Evolutionary conservation across 2,888 invertebrate genomes (phyloP).

Genomic region (Stenichneumon culpator): DNA sequence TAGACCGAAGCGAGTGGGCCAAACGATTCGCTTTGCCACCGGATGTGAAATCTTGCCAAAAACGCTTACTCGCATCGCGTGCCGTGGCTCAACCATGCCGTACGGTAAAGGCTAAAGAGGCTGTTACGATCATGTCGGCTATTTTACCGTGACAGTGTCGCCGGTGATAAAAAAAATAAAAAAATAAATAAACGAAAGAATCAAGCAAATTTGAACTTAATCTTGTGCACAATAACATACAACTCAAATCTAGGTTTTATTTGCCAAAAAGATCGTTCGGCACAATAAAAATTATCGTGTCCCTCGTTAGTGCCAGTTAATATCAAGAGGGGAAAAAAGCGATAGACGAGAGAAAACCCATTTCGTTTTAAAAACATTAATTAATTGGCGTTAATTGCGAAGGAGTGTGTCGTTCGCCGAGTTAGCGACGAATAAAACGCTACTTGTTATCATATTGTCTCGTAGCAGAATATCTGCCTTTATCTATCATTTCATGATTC

Average conservation of each 20-base stretch:
- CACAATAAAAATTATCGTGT: background rate
- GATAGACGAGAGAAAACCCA: constrained; percentile 1
- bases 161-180: background rate
- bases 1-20: constrained; percentile 55
- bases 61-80: constrained; percentile 64
- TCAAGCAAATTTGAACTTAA: background rate
- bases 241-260: background rate
- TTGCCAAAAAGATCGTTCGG: background rate
- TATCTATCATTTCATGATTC: constrained; percentile 42
- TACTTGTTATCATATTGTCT: constrained; percentile 53
- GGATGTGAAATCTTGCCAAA: constrained; percentile 64
- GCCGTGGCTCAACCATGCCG: background rate
- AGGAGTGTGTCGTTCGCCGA: constrained; percentile 21
- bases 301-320: constrained; percentile 2
- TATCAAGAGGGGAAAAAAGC: constrained; percentile 10
- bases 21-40: constrained; percentile 59
- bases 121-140: constrained; percentile 35
- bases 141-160: constrained; percentile 6
- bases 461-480: constrained; percentile 20
- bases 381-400: constrained; percentile 59
- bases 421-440: constrained; percentile 42
- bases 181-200: background rate
- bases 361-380: constrained; percentile 53
- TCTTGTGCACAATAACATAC: background rate
- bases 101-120: constrained; percentile 37